Evolutionary conservation across 2,888 invertebrate genomes (phyloP).

Genomic region (Hanleya hanleyi): DNA sequence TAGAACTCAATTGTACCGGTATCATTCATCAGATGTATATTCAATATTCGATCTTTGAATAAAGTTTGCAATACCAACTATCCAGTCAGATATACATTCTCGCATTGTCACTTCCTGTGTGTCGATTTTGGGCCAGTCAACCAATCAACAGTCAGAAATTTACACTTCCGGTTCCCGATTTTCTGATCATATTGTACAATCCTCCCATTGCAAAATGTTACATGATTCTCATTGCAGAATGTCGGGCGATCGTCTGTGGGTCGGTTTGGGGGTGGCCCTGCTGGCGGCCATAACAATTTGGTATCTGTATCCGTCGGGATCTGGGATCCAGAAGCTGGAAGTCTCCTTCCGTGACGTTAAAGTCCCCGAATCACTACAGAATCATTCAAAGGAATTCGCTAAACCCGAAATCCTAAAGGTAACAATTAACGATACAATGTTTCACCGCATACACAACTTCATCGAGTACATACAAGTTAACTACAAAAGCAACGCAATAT

Average conservation of each 20-base stretch:
- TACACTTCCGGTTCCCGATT: too few species aligned
- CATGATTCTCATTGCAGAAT: not conserved
- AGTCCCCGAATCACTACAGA: slow-evolving; percentile 29
- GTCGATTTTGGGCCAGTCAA: too few species aligned
- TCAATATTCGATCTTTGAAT: too few species aligned
- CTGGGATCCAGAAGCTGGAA: not conserved
- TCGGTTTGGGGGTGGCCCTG: not conserved
- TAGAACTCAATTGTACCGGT: too few species aligned
- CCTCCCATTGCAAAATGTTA: not conserved
- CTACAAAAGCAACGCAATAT: not conserved
- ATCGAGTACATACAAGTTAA: not conserved
- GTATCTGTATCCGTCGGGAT: not conserved
- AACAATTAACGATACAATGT: not conserved
- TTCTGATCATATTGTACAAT: too few species aligned
- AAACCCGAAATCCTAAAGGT: slow-evolving; percentile 48
- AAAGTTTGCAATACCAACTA: too few species aligned
- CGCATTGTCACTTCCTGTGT: too few species aligned
- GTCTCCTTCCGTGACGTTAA: not conserved
- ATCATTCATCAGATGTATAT: too few species aligned
- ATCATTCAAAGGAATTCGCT: slow-evolving; percentile 50
- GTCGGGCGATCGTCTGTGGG: not conserved
- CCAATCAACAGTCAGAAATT: too few species aligned
- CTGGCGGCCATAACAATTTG: not conserved
- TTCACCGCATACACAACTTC: not conserved
- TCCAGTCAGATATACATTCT: too few species aligned